Evolutionary conservation across 1,140 invertebrate genomes (phyloP), one percentile per base, ranked within the genome.

Genomic region (Phortica variegata): DNA sequence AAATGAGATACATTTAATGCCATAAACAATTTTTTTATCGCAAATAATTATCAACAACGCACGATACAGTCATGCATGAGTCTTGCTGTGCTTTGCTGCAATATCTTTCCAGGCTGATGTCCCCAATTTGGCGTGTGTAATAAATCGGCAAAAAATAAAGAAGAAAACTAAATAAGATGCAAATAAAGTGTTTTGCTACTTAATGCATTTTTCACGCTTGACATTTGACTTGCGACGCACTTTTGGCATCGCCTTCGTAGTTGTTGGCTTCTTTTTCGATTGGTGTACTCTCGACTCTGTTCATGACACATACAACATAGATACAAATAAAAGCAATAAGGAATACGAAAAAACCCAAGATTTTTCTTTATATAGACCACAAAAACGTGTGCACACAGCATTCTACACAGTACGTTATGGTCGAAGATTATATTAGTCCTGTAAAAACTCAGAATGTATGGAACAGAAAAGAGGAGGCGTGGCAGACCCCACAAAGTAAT

Each of bases 131-230:
- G n/a, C n/a, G n/a, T 50, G 36, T 55, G 42, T 37, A 40, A 52
- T 47, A 45, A 33, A n/a, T 31, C 42, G n/a, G 57, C 49, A 51
- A 58, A 26, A 26, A 26, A 26, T 26, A 26, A 46, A 52, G 32
- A 17, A 37, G 49, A n/a, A n/a, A n/a, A n/a, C n/a, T n/a, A n/a
- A 52, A 53, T 48, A 48, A 61, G 58, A 49, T 43, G 56, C 43
- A 21, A 18, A 19, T 17, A 26, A 23, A 37, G 46, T 60, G 53
- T 57, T 68, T 68, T 69, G 68, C 51, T 52, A 68, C 63, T 68
- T 68, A 68, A 70, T 66, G 65, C 65, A 69, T 69, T 69, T 69
- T 69, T 69, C 65, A 69, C 66, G 65, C 65, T 69, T 69, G 65
- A 70, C 65, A 69, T 69, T 69, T 69, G 65, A 69, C 65, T 69